Evolutionary conservation across 2,113 vertebrate species (phyloP).

Genomic region (Tenebrosternarchus preto): DNA sequence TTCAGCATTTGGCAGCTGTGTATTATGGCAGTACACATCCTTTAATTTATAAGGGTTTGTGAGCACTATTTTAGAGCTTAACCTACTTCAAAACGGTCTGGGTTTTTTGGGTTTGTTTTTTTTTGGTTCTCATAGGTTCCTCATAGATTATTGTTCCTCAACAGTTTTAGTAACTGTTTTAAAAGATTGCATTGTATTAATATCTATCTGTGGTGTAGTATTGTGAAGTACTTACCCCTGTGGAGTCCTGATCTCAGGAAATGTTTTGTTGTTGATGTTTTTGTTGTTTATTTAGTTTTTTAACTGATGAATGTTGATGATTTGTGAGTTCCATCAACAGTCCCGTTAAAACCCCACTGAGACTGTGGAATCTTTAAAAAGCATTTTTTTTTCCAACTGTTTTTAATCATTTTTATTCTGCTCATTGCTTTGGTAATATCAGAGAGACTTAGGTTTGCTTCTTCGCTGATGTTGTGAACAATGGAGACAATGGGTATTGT

Average conservation of each 20-base stretch:
- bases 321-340: background rate
- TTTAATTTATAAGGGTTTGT: slow-evolving; percentile 21
- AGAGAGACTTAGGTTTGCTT: background rate
- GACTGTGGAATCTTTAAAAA: too few relatives aligned
- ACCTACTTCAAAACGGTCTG: slow-evolving; percentile 19
- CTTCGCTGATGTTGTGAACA: background rate
- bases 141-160: background rate
- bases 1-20: slow-evolving; percentile 29
- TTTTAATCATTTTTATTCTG: background rate
- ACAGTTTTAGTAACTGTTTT: background rate
- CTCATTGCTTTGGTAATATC: background rate
- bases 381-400: too few relatives aligned
- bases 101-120: background rate
- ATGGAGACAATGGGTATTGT: too few relatives aligned
- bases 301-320: background rate
- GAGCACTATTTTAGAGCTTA: background rate
- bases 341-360: too few relatives aligned
- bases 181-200: background rate
- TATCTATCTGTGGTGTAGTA: background rate
- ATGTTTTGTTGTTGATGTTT: background rate
- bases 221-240: too few relatives aligned
- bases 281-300: background rate
- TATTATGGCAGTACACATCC: background rate
- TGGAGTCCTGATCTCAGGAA: background rate
- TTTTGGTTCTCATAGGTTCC: background rate